These are phyloP conservation scores for Alloscopus bannaensis DNA, from an alignment of 2,888 invertebrate genomes.

Conservation along the genomic window DNA sequence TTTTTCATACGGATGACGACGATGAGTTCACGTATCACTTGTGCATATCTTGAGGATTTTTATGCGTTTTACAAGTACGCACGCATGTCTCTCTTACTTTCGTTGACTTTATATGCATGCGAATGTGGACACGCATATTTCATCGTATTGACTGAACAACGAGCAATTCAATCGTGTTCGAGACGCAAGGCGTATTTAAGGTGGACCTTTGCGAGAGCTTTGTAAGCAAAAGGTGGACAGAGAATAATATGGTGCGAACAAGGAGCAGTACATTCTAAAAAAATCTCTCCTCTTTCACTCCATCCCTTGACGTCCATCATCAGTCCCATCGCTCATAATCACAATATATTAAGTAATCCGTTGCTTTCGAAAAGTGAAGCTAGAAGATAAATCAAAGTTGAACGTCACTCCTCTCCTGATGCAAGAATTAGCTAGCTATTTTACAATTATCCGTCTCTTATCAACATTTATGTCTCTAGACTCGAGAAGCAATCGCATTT, in stretches of 20 bases:
- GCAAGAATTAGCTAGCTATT: not conserved
- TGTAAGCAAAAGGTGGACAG: not conserved
- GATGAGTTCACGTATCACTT: not conserved
- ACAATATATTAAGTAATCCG: constrained; percentile 43
- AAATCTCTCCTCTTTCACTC: constrained; percentile 20
- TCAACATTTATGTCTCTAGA: constrained; percentile 2
- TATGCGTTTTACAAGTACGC: too few species aligned
- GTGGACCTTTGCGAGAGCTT: not conserved
- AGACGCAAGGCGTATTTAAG: constrained; percentile 22
- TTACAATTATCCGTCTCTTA: not conserved
- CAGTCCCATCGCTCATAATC: constrained; percentile 35
- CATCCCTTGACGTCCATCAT: constrained; percentile 29
- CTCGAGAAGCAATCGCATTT: not conserved
- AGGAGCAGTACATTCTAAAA: not conserved
- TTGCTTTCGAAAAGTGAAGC: constrained; percentile 30
- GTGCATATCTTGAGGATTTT: not conserved
- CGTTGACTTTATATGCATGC: not conserved
- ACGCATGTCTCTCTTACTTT: not conserved
- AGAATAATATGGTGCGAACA: not conserved
- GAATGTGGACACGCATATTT: not conserved
- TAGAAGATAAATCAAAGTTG: constrained; percentile 54
- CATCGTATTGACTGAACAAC: not conserved
- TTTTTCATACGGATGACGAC: not conserved
- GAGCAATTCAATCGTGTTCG: not conserved
- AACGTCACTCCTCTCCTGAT: constrained; percentile 14